Base-by-base conservation (phyloP, 2,797 vertebrate genomes). In the Pempheris klunzingeri region DNA sequence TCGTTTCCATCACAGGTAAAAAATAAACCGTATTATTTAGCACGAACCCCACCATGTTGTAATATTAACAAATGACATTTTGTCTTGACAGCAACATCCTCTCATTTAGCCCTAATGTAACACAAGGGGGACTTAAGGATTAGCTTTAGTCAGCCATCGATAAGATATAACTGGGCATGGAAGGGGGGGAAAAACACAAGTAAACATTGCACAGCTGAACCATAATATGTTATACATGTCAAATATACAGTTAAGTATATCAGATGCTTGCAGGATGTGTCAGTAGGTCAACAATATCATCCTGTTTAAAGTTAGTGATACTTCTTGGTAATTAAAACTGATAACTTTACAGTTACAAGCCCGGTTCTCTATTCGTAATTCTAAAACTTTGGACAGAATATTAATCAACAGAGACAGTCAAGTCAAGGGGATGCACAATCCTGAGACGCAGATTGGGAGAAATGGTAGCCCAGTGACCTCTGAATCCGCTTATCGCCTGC, bases 1-100 rank as follows among this genome's bases (percentile, higher is more conserved):
- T 99, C 32, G 98, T 99, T 78, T 99, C 98, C 59, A 97, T 99
- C 83, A 99, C 98, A 65, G 98, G 98, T 98, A 41, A 84, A 66
- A n/a, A 72, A 49, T 28, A 14, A 52, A 62, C 17, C 13, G 30
- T 4, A 15, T 4, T 53, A 20, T 63, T 11, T 0, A 60, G 15
- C 22, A 17, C 12, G 41, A n/a, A 9, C 5, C 22, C 13, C 30
- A 32, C 46, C 26, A 44, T 67, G 26, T 63, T 2, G 2, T 52
- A 11, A 26, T 46, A 59, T 10, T 41, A 49, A 64, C 12, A 30
- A 39, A 38, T 17, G 0, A 4, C 5, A 24, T 53, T 47, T 63
- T 30, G 8, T 34, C 14, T 62, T 18, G 52, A 61, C 3, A 26
- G 17, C n/a, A 46, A n/a, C 9, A 49, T 32, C 6, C 34, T 46